These are phyloP conservation scores for Cerastis leucographa DNA, from an alignment of 2,888 invertebrate genomes.

Conservation along the genomic window DNA sequence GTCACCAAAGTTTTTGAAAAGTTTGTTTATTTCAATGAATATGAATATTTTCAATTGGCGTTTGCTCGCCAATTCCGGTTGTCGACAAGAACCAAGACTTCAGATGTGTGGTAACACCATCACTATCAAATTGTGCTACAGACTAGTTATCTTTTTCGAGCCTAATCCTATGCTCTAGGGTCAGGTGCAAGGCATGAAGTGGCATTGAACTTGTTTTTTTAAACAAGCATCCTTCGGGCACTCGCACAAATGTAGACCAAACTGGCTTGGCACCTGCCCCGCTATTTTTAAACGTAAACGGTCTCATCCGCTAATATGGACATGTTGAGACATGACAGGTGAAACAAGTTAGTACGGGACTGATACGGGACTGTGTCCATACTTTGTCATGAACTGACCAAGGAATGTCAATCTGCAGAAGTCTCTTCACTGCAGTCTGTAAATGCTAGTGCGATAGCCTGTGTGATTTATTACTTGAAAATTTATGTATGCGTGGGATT, in stretches of 20 bases:
- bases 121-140: background rate
- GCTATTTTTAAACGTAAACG: slow-evolving; percentile 70
- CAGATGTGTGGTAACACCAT: too few species aligned
- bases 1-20: background rate
- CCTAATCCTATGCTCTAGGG: too few species aligned
- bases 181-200: slow-evolving; percentile 26
- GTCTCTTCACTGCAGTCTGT: background rate
- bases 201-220: slow-evolving; percentile 43
- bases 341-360: slow-evolving; percentile 53
- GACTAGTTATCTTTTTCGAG: too few species aligned
- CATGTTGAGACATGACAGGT: slow-evolving; percentile 58
- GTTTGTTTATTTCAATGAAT: background rate
- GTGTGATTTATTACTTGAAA: background rate
- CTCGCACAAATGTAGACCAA: slow-evolving; percentile 65
- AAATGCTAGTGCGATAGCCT: background rate
- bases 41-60: background rate
- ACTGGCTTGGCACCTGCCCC: slow-evolving; percentile 74
- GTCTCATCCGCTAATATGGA: slow-evolving; percentile 69
- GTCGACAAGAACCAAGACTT: background rate
- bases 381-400: slow-evolving; percentile 37
- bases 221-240: slow-evolving; percentile 35
- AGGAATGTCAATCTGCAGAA: slow-evolving; percentile 12
- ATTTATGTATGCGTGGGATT: background rate
- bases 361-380: slow-evolving; percentile 29
- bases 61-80: background rate